Percentiles rank a stretch among this genome's conserved stretches.
These are phyloP conservation scores for Ennomos fuscantarius DNA, from an alignment of 2,888 invertebrate genomes.

Conservation along the genomic window DNA sequence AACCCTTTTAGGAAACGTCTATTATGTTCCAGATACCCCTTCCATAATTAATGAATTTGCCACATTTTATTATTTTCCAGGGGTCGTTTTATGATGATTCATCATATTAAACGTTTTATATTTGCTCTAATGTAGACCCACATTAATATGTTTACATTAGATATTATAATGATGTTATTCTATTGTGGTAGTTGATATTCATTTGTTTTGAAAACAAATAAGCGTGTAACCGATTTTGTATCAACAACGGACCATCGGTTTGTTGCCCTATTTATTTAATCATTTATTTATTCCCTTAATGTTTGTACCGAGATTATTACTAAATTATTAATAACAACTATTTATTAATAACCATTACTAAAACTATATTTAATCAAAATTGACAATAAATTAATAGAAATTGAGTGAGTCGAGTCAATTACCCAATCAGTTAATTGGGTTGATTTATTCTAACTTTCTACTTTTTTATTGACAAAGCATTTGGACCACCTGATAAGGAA, in stretches of 20 bases:
- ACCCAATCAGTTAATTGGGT: not conserved
- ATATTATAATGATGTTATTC: constrained; percentile 22
- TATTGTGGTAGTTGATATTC: constrained; percentile 23
- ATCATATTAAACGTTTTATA: constrained; percentile 14
- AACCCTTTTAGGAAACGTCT: constrained; percentile 31
- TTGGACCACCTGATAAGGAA: too few species aligned
- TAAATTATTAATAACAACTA: too few species aligned
- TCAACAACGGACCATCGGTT: constrained; percentile 12
- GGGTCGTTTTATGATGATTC: constrained; percentile 17
- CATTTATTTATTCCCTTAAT: too few species aligned
- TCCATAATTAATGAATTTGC: constrained; percentile 37
- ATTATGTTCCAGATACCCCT: constrained; percentile 29
- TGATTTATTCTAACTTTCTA: not conserved
- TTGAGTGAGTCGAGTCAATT: too few species aligned
- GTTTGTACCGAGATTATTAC: too few species aligned
- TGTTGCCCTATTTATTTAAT: too few species aligned
- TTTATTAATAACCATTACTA: too few species aligned
- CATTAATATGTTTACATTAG: constrained; percentile 25
- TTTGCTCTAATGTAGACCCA: constrained; percentile 12
- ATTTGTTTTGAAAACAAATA: constrained; percentile 28
- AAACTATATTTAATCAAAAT: too few species aligned
- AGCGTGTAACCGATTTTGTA: constrained; percentile 12
- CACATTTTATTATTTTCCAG: constrained; percentile 27
- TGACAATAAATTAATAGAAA: too few species aligned
- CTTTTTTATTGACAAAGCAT: too few species aligned